Base-by-base conservation (phyloP, 2,113 vertebrate genomes). In the Macaca nemestrina region DNA sequence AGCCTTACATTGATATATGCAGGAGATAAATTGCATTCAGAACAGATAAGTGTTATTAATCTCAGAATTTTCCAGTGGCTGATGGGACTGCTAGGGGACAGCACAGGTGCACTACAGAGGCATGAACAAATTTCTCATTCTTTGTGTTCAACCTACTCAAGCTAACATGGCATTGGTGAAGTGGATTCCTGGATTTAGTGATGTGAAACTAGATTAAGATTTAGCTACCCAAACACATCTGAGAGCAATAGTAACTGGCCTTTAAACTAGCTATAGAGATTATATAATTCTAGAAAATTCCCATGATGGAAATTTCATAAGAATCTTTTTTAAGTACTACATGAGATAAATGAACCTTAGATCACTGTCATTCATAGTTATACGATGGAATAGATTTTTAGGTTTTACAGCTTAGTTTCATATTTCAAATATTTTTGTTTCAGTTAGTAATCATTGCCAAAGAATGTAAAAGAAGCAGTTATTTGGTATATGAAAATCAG, bases 341-440 rank as follows among this genome's bases (percentile, higher is more conserved):
- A 13, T 68, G 38, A 93, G 30, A 22, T 68, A 67, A 84, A 76
- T 55, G 10, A 83, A 67, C 38, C 27, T 43, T 72, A 57, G 27
- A 64, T 10, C 12, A 61, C 1, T 48, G 4, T 87, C 4, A 17
- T 90, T 82, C 61, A 83, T 88, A 88, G 50, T 22, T 67, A 72
- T 88, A 11, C 61, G 35, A 20, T 82, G 12, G 17, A 72, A 43
- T 40, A 90, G 35, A 40, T 94, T 86, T 97, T 92, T 67, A 79
- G 17, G 35, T 96, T 92, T 92, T 94, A 45, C 20, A 83, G 35
- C 32, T 90, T 89, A 75, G 35, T 86, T 94, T 95, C 38, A 75
- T 72, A 93, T n/a, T 88, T 89, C 81, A 88, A 96, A 92, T 88
- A 48, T 40, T 80, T 78, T 70, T 32, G 40, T 85, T 96, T 91